These are phyloP conservation scores for Ruditapes philippinarum DNA, from an alignment of 1,140 invertebrate species.

Conservation along the genomic window DNA sequence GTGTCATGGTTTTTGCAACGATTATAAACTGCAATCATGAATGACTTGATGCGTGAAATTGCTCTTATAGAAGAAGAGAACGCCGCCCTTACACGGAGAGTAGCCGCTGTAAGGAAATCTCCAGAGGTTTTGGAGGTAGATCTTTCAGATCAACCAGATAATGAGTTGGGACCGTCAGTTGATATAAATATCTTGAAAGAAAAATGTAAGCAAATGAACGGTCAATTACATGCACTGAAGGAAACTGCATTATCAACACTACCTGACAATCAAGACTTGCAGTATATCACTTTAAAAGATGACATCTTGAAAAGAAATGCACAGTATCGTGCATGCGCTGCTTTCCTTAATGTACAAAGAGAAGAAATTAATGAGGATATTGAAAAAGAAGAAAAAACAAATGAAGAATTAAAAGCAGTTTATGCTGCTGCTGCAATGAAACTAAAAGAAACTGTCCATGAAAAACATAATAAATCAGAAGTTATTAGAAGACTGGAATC, in stretches of 20 bases:
- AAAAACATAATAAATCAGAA: conserved; percentile 34
- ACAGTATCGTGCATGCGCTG: neutral
- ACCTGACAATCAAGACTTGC: conserved; percentile 5
- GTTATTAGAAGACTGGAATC: neutral
- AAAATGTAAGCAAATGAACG: conserved; percentile 16
- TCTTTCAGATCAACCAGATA: neutral
- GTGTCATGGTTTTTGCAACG: too few species aligned
- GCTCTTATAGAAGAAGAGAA: too few species aligned
- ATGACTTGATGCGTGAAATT: too few species aligned
- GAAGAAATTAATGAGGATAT: neutral
- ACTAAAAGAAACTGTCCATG: conserved; percentile 17
- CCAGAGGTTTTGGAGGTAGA: too few species aligned
- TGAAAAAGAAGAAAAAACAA: neutral
- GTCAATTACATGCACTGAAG: neutral
- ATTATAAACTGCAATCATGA: too few species aligned
- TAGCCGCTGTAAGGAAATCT: too few species aligned
- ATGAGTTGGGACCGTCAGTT: neutral
- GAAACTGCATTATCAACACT: neutral
- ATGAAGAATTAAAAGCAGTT: conserved; percentile 34
- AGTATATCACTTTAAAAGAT: neutral
- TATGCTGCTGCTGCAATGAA: conserved; percentile 6
- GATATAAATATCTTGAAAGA: conserved; percentile 7
- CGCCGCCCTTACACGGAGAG: too few species aligned
- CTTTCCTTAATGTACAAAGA: conserved; percentile 7
- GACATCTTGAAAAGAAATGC: neutral